These are phyloP conservation scores for Coelopa frigida DNA, from an alignment of 1,140 invertebrate species.

Conservation along the genomic window DNA sequence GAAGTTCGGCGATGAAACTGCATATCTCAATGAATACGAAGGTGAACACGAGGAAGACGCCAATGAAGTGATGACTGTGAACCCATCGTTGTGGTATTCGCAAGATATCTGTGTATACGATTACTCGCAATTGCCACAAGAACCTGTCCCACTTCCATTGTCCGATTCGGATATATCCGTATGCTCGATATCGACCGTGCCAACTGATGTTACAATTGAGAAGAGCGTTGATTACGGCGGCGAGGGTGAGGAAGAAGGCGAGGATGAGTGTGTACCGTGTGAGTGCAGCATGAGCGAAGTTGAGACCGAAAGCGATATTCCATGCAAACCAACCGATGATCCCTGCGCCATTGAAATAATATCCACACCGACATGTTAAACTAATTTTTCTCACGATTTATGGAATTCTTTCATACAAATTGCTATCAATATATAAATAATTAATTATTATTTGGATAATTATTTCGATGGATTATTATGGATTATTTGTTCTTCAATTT, in stretches of 20 bases:
- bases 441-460: too few relatives aligned
- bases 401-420: too few relatives aligned
- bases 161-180: slow-evolving; percentile 50
- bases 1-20: slow-evolving; percentile 46
- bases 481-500: too few relatives aligned
- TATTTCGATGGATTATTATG: too few relatives aligned
- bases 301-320: slow-evolving; percentile 21
- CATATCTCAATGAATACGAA: slow-evolving; percentile 42
- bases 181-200: slow-evolving; percentile 33
- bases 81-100: slow-evolving; percentile 54
- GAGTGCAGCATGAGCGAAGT: slow-evolving; percentile 27
- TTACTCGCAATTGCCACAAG: slow-evolving; percentile 57
- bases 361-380: too few relatives aligned
- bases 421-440: too few relatives aligned
- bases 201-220: slow-evolving; percentile 16
- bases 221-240: slow-evolving; percentile 27
- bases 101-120: slow-evolving; percentile 57
- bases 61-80: slow-evolving; percentile 38
- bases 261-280: slow-evolving; percentile 30
- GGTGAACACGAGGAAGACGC: slow-evolving; percentile 40
- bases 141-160: slow-evolving; percentile 54
- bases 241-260: slow-evolving; percentile 39
- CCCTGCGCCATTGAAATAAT: slow-evolving; percentile 37
- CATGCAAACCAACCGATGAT: slow-evolving; percentile 25
- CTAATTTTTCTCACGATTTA: too few relatives aligned